Evolutionary conservation across 2,888 invertebrate genomes (phyloP).

Genomic region (Mimachlamys varia): DNA sequence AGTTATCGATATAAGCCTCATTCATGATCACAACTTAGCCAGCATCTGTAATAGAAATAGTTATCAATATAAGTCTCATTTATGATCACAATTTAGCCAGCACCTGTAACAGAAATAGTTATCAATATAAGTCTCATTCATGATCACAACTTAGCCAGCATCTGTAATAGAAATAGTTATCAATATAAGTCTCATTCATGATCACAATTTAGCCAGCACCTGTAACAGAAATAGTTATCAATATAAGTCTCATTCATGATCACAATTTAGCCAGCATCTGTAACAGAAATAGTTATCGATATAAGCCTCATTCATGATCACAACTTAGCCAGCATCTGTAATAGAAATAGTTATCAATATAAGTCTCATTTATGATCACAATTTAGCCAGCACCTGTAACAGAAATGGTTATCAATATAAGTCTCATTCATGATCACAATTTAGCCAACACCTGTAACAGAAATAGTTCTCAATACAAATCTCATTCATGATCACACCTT

Average conservation of each 20-base stretch:
- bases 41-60: slow-evolving; percentile 79
- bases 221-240: slow-evolving; percentile 58
- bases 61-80: no score
- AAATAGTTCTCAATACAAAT: not conserved
- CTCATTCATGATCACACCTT: no score
- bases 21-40: no score
- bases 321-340: slow-evolving; percentile 82
- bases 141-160: no score
- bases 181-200: no score
- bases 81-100: slow-evolving; percentile 83
- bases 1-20: no score
- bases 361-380: no score
- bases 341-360: slow-evolving; percentile 40
- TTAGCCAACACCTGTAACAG: slow-evolving; percentile 82
- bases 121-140: no score
- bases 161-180: slow-evolving; percentile 71
- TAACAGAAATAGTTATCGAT: slow-evolving; percentile 47
- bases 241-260: no score
- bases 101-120: slow-evolving; percentile 76
- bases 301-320: no score
- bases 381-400: slow-evolving; percentile 82
- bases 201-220: slow-evolving; percentile 83
- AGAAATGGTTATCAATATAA: not conserved
- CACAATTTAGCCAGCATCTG: slow-evolving; percentile 83
- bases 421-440: no score